Conservation (phyloP, 2,888 invertebrate species). For the Mythimna impura region DNA sequence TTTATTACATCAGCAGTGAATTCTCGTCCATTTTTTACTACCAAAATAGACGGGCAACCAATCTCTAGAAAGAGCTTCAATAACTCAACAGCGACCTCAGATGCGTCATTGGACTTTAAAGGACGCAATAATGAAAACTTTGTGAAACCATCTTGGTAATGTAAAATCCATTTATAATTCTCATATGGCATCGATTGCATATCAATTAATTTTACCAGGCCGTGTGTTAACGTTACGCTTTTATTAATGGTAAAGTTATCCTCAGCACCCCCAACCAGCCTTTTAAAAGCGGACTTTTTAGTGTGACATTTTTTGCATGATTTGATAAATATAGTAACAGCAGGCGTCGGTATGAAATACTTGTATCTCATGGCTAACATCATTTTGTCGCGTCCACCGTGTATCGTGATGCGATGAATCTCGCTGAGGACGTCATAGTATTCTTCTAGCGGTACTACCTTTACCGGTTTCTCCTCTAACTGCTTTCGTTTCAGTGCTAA, state of each 20-base stretch:
- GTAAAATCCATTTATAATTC: slow-evolving; percentile 37
- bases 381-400: slow-evolving; percentile 55
- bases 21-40: slow-evolving; percentile 8
- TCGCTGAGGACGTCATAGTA: slow-evolving; percentile 47
- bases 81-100: slow-evolving; percentile 30
- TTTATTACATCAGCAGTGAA: slow-evolving; percentile 33
- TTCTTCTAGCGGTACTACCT: slow-evolving; percentile 46
- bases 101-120: slow-evolving; percentile 10
- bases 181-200: slow-evolving; percentile 24
- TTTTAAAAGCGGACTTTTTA: background rate
- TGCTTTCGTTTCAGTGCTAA: slow-evolving; percentile 41
- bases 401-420: slow-evolving; percentile 41
- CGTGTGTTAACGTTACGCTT: background rate
- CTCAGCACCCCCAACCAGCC: too few relatives aligned
- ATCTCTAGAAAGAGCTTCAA: slow-evolving; percentile 45
- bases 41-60: slow-evolving; percentile 33
- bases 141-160: slow-evolving; percentile 35
- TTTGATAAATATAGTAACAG: slow-evolving; percentile 32
- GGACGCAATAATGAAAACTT: slow-evolving; percentile 45
- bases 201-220: slow-evolving; percentile 21
- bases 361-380: slow-evolving; percentile 12
- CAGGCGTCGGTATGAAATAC: slow-evolving; percentile 39
- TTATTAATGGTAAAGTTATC: background rate
- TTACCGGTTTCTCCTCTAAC: slow-evolving; percentile 5
- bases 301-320: slow-evolving; percentile 27